Percentiles rank a stretch among this genome's conserved stretches.
phyloP scores from a whole-genome alignment of 2,888 invertebrate species.

The Acleris laterana region DNA sequence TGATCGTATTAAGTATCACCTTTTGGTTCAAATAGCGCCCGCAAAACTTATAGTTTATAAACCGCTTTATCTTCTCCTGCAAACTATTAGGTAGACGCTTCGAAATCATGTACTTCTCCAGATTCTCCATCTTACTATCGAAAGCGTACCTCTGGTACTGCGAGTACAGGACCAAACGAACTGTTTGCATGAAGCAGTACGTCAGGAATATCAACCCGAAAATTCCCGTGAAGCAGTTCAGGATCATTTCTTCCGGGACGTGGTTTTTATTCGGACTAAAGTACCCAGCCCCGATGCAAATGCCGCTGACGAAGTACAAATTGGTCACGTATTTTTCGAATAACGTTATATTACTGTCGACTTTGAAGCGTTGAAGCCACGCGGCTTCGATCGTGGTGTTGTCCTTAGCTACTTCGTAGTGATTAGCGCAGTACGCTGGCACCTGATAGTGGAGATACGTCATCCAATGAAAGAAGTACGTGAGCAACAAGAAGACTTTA shows the following conservation, averaged over 20 bases:
- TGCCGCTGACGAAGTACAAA: constrained; percentile 53
- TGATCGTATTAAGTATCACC: constrained; percentile 59
- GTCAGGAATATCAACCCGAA: constrained; percentile 55
- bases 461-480: constrained; percentile 65
- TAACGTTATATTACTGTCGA: constrained; percentile 38
- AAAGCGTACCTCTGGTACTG: constrained; percentile 54
- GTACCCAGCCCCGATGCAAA: constrained; percentile 59
- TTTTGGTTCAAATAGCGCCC: constrained; percentile 62
- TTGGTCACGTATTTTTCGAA: constrained; percentile 58
- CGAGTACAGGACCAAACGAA: constrained; percentile 56
- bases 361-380: constrained; percentile 51
- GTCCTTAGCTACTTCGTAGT: constrained; percentile 40
- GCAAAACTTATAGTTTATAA: constrained; percentile 62
- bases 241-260: constrained; percentile 50
- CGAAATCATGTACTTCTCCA: constrained; percentile 57
- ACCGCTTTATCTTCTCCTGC: constrained; percentile 57
- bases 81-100: constrained; percentile 56
- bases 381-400: constrained; percentile 20
- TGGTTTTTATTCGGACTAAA: constrained; percentile 49
- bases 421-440: constrained; percentile 53
- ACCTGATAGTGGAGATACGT: constrained; percentile 63
- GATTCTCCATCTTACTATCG: constrained; percentile 54
- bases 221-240: constrained; percentile 51
- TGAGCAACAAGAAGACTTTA: constrained; percentile 43
- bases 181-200: constrained; percentile 51